Base-by-base conservation (phyloP, 2,113 vertebrate species). In the Sinosuthora webbiana region DNA sequence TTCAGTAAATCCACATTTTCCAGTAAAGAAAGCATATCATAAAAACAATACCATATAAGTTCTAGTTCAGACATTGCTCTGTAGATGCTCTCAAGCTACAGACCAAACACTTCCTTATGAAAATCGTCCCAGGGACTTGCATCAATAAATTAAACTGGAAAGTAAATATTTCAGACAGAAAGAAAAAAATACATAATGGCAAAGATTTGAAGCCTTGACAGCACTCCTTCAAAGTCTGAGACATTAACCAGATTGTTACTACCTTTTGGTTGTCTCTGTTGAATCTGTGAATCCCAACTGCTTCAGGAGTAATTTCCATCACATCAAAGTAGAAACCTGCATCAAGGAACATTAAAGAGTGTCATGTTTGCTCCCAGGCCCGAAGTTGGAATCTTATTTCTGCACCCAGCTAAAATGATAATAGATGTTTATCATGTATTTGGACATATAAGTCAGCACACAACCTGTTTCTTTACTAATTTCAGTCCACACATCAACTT, bases 281-380 rank as follows among this genome's bases (percentile, higher is more conserved):
- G 79, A 99, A 99, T 95, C 98, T 98, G 65, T 99, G 97, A 80
- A 98, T 95, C 19, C 99, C 99, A 7, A 94, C 94, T 6, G 98
- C 98, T 53, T 98, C 97, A 55, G 99, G 99, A 10, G 98, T 99
- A 96, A 99, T 99, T 97, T 99, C 99, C 98, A 98, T 98, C 21
- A 98, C 98, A 83, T 99, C 99, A 95, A 98, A 99, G 97, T 99
- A 99, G 97, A 99, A 98, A 63, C 98, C 98, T 98, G 96, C 91
- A 96, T 52, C 22, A 92, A 95, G 87, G 73, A 83, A 94, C 79
- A 79, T 74, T 89, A 90, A 92, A 89, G 42, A 71, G 9, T 11
- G 28, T 71, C 64, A 89, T 22, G 30, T 77, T 90, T 84, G 23
- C 53, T 73, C 22, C 35, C 31, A 31, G 28, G 23, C 6, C 76